A percentile compares a stretch with the other conserved stretches of the same genome.
These are phyloP conservation scores for Ommatoiulus sabulosus DNA, from an alignment of 2,888 invertebrate genomes.

Conservation along the genomic window DNA sequence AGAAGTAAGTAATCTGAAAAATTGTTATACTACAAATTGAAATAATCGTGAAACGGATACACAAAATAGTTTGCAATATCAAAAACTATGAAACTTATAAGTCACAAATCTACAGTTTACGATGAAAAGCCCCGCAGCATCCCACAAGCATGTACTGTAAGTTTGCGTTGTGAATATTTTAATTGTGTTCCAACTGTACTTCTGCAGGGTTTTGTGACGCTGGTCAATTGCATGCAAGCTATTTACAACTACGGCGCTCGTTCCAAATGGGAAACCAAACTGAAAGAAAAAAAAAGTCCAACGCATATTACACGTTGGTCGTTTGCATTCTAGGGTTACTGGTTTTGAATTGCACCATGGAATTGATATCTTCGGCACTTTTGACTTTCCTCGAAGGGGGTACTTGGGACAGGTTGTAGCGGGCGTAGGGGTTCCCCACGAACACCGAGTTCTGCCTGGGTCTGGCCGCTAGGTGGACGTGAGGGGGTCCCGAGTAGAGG, in stretches of 20 bases:
- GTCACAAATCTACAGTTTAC: too few relatives aligned
- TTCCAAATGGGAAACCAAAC: background rate
- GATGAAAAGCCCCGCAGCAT: too few relatives aligned
- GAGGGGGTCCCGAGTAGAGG: slow-evolving; percentile 54
- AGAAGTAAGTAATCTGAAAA: too few relatives aligned
- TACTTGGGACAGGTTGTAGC: slow-evolving; percentile 76
- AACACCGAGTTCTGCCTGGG: slow-evolving; percentile 87
- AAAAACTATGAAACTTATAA: too few relatives aligned
- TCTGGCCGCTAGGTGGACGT: slow-evolving; percentile 64
- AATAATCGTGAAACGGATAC: background rate
- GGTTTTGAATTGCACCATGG: slow-evolving; percentile 53
- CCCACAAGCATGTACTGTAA: too few relatives aligned
- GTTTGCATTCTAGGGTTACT: slow-evolving; percentile 47
- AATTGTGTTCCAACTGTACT: too few relatives aligned
- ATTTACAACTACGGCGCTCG: too few relatives aligned
- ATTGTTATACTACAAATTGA: too few relatives aligned
- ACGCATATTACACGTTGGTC: slow-evolving; percentile 6
- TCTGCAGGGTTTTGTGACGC: too few relatives aligned
- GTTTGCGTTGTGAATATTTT: too few relatives aligned
- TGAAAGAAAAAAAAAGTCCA: background rate
- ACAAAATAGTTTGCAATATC: background rate
- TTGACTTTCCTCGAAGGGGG: slow-evolving; percentile 82
- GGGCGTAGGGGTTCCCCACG: slow-evolving; percentile 75
- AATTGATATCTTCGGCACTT: slow-evolving; percentile 72
- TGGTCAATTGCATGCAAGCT: too few relatives aligned